Base-by-base conservation (phyloP, 2,888 invertebrate species). In the Aromia moschata region DNA sequence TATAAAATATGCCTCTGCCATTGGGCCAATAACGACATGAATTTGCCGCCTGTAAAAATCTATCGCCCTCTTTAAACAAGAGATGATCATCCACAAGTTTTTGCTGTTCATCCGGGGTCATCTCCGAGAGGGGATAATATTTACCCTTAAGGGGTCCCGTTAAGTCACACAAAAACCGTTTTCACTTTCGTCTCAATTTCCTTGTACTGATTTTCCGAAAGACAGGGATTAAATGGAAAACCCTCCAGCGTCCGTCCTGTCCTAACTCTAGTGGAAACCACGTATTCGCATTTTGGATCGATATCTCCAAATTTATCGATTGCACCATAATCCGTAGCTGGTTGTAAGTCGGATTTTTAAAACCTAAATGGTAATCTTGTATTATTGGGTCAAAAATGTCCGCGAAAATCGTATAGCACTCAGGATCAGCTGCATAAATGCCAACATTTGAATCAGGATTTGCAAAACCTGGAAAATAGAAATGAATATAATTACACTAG, bases 81-180 rank as follows among this genome's bases (percentile, higher is more conserved):
- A 96, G 96, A 83, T 97, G 96, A 82, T 96, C 96, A 76, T 96
- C 94, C 77, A 97, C 96, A 76, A 98, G 87, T 83, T 96, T 91
- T 82, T 95, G 93, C 84, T 96, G 96, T 62, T 91, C 90, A 54
- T 91, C 88, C 85, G 95, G 94, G 80, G 90, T 89, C 96, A 96
- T 96, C 74, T 94, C 94, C 51, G 91, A 91, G 75, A 97, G 86
- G 9, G 96, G 94, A 82, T 90, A 93, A 87, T 95, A 97, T 70
- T 90, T 92, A 57, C 96, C 96, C 84, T 93, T 91, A 56, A 95
- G 87, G 78, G 96, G 96, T 37, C 91, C 75, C 10, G 65, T 62
- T 7, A 80, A 51, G 3, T 60, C 62, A 4, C 57, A 70, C n/a
- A 49, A 84, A 74, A 30, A 77, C 77, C 2, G 62, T 61, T 4